Conservation (phyloP, 2,888 invertebrate species). For the Drosophila mayaguana region DNA sequence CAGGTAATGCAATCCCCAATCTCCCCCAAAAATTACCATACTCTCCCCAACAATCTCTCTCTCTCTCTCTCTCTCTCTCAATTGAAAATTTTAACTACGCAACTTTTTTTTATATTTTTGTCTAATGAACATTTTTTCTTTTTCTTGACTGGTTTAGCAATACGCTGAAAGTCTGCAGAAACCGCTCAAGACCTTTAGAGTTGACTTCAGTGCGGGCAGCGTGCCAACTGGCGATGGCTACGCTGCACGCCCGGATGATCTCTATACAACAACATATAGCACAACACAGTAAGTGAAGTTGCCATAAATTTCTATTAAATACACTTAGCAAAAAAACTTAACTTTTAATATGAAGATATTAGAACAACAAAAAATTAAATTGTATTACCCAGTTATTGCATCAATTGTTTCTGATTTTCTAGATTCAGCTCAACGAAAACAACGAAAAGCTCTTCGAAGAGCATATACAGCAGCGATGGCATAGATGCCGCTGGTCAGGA, state of each 20-base stretch:
- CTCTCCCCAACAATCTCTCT: slow-evolving; percentile 7
- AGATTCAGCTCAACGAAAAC: slow-evolving; percentile 87
- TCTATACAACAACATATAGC: slow-evolving; percentile 84
- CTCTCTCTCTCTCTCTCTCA: slow-evolving; percentile 7
- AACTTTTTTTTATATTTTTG: slow-evolving; percentile 14
- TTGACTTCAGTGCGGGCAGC: slow-evolving; percentile 84
- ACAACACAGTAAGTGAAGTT: slow-evolving; percentile 84
- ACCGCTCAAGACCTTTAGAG: slow-evolving; percentile 85
- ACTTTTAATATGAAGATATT: not conserved
- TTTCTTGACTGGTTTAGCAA: slow-evolving; percentile 74
- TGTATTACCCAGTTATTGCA: not conserved
- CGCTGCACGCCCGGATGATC: slow-evolving; percentile 81
- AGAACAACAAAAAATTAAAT: not conserved
- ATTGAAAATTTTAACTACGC: slow-evolving; percentile 18
- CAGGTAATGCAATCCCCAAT: slow-evolving; percentile 86
- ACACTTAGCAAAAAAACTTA: not conserved
- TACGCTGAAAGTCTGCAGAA: slow-evolving; percentile 85
- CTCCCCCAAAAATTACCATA: not conserved
- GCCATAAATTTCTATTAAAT: not conserved
- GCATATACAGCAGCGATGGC: slow-evolving; percentile 84
- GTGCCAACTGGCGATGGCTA: slow-evolving; percentile 80
- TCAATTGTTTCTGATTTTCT: not conserved
- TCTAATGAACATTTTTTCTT: slow-evolving; percentile 24
- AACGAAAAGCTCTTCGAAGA: slow-evolving; percentile 87
- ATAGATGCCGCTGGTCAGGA: slow-evolving; percentile 60